phyloP scores from a whole-genome alignment of 2,797 vertebrate genomes.

The Spondyliosoma cantharus region DNA sequence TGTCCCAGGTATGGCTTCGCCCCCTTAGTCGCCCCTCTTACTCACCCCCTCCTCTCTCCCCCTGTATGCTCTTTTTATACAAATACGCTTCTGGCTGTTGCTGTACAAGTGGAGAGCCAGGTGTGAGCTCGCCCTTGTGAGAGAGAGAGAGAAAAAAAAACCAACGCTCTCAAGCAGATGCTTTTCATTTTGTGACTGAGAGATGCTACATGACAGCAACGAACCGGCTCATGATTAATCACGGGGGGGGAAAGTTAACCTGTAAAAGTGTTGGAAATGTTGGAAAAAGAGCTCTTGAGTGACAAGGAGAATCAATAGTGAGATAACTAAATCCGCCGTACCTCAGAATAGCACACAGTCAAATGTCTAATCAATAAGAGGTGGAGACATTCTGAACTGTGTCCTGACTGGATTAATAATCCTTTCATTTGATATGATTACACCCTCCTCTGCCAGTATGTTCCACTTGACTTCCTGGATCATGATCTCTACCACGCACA shows the following conservation, averaged over 20 bases:
- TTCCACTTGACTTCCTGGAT: constrained; percentile 18
- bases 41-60: neutral
- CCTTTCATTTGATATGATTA: constrained; percentile 5
- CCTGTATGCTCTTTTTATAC: constrained; percentile 29
- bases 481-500: constrained; percentile 30
- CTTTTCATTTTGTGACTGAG: constrained; percentile 24
- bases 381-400: constrained; percentile 18
- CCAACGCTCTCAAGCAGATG: constrained; percentile 1
- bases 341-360: constrained; percentile 34
- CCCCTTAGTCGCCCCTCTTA: constrained; percentile 9
- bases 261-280: constrained; percentile 13
- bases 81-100: constrained; percentile 47
- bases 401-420: constrained; percentile 34
- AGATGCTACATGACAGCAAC: constrained; percentile 15
- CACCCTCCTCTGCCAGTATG: neutral
- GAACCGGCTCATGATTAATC: constrained; percentile 23
- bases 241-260: constrained; percentile 25
- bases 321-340: constrained; percentile 61
- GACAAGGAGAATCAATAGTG: constrained; percentile 56
- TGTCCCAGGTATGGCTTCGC: constrained; percentile 66
- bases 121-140: constrained; percentile 37
- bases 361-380: constrained; percentile 52
- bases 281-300: constrained; percentile 51
- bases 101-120: constrained; percentile 47
- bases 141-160: constrained; percentile 12